Evolutionary conservation across 2,797 vertebrate species (phyloP).

Genomic region (Hoplostethus atlanticus): DNA sequence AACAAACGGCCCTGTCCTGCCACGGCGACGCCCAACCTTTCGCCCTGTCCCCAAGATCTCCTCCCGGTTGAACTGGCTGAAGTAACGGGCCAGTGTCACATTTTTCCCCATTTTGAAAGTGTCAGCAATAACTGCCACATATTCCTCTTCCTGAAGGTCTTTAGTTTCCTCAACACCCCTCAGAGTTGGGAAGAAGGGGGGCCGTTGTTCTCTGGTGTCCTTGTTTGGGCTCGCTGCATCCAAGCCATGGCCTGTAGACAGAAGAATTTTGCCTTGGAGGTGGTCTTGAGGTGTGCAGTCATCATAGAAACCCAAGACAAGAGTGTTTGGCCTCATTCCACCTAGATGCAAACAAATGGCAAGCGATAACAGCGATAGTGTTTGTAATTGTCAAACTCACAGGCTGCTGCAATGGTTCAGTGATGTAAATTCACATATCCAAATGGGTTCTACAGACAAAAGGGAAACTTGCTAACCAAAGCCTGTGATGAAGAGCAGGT

Average conservation of each 20-base stretch:
- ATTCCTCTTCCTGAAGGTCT: constrained; percentile 84
- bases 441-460: background rate
- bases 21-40: constrained; percentile 29
- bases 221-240: constrained; percentile 36
- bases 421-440: background rate
- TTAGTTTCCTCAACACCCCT: constrained; percentile 65
- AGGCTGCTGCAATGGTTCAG: background rate
- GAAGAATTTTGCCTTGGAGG: constrained; percentile 63
- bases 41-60: constrained; percentile 38
- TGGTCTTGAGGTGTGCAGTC: constrained; percentile 79
- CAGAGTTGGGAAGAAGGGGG: constrained; percentile 70
- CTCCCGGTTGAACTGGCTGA: constrained; percentile 82
- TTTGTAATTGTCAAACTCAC: background rate
- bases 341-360: constrained; percentile 72
- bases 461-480: constrained; percentile 81
- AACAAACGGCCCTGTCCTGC: constrained; percentile 61
- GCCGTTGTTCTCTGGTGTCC: constrained; percentile 26
- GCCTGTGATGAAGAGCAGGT: constrained; percentile 92
- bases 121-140: constrained; percentile 88
- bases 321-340: constrained; percentile 91
- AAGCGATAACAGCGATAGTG: background rate
- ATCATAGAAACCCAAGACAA: constrained; percentile 91
- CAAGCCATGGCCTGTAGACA: constrained; percentile 40
- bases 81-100: constrained; percentile 87
- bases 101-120: constrained; percentile 93